These are phyloP conservation scores for Tetrax tetrax DNA, from an alignment of 2,113 vertebrate genomes.

Conservation along the genomic window DNA sequence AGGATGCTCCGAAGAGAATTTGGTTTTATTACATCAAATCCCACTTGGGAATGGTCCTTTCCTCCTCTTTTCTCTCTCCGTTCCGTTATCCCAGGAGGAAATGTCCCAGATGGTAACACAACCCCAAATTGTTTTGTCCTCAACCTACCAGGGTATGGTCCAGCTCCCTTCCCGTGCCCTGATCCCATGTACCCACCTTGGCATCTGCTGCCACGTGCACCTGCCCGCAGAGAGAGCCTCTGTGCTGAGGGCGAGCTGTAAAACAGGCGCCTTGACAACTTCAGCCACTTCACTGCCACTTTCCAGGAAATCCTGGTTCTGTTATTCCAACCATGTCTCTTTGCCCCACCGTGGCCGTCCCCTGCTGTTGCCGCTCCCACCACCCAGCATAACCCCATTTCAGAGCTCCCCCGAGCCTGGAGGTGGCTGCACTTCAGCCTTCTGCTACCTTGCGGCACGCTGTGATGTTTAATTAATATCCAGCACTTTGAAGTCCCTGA, in stretches of 20 bases:
- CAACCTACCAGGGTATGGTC: background rate
- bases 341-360: background rate
- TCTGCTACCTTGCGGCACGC: background rate
- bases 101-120: accelerated
- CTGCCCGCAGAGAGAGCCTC: background rate
- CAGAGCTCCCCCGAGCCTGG: background rate
- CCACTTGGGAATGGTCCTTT: background rate
- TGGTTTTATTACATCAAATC: background rate
- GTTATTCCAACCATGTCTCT: background rate
- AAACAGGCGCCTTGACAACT: background rate
- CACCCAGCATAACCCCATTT: background rate
- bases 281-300: background rate
- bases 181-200: background rate
- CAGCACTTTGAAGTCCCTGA: slow-evolving; percentile 22
- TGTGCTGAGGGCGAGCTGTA: accelerated
- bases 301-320: background rate
- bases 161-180: background rate
- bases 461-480: slow-evolving; percentile 60
- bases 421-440: slow-evolving; percentile 13
- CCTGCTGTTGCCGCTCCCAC: background rate
- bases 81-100: background rate
- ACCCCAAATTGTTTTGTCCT: background rate
- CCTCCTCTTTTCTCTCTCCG: background rate
- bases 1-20: background rate
- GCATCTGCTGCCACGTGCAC: background rate